These are phyloP conservation scores for Phalangium opilio DNA, from an alignment of 2,888 invertebrate species.

Conservation along the genomic window DNA sequence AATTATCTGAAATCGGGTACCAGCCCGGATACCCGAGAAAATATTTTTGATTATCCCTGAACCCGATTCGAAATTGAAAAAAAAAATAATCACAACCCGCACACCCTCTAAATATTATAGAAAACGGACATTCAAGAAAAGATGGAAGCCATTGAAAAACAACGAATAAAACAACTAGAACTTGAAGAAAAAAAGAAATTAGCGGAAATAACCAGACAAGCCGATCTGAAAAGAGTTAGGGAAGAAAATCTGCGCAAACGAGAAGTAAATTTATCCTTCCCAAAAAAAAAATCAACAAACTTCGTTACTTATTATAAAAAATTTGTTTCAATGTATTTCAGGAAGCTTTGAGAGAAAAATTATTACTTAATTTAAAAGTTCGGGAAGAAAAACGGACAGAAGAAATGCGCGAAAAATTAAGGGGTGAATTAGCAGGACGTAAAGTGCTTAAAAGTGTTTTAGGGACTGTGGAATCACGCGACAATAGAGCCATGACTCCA, in stretches of 20 bases:
- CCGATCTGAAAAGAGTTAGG: not conserved
- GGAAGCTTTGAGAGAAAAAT: conserved; percentile 10
- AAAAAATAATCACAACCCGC: too few relatives aligned
- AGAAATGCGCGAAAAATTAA: conserved; percentile 11
- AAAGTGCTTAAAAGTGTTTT: conserved; percentile 13
- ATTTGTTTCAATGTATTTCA: too few relatives aligned
- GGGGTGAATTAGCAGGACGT: conserved; percentile 13
- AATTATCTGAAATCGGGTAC: too few relatives aligned
- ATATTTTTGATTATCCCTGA: too few relatives aligned
- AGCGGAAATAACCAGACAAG: conserved; percentile 4
- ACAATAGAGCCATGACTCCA: too few relatives aligned
- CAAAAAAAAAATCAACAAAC: too few relatives aligned
- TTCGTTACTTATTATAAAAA: too few relatives aligned
- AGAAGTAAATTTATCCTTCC: conserved; percentile 3
- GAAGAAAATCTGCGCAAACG: conserved; percentile 7
- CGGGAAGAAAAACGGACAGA: conserved; percentile 9
- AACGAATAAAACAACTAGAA: not conserved
- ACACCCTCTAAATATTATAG: not conserved
- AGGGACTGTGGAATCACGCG: not conserved
- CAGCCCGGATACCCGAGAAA: too few relatives aligned
- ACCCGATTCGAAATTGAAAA: too few relatives aligned
- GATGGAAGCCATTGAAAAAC: conserved; percentile 1
- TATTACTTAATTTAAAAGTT: conserved; percentile 9
- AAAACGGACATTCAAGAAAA: not conserved
- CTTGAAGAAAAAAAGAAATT: conserved; percentile 3